Evolutionary conservation across 2,113 vertebrate genomes (phyloP), one percentile per base, ranked within the genome.

Genomic region (Pelobates fuscus): DNA sequence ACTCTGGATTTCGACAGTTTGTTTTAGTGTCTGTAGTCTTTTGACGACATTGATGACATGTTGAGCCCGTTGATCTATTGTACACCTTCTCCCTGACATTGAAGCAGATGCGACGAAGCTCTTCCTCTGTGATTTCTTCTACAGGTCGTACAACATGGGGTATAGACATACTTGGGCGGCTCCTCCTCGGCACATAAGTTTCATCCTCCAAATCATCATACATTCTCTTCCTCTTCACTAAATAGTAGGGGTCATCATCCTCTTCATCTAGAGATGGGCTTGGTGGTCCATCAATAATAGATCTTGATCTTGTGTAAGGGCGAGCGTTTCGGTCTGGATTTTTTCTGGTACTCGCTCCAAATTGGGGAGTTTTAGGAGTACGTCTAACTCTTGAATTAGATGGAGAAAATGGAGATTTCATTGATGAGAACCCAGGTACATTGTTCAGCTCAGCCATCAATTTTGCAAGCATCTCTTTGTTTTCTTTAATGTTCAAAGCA

Each of bases 21-120:
- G 98, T 99, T 90, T 99, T 99, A n/a, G 95, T 98, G 81, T 98
- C 98, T 0, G 27, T 88, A 0, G 98, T 99, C 79, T 99, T 99
- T 64, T 99, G 98, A 21, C 97, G 94, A 82, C 98, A 99, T 71
- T 99, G 98, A 80, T 99, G 98, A 66, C 98, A 99, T 14, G 98
- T 99, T 57, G 91, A 91, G 0, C 98, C 98, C 98, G 87, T 82
- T 18, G 85, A 82, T 58, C 93, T 89, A 83, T 93, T 95, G 82
- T 99, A 99, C 0, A 95, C 89, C 84, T 99, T 99, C 1, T 97
- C 94, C 21, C 93, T 83, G 60, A 87, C 94, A 52, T 88, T 95
- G 8, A 32, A 20, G 82, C 95, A 98, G 80, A 99, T 94, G 54
- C 88, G 86, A 78, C 93, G 79, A 82, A 99, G 77, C 75, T 99